phyloP scores from a whole-genome alignment of 2,113 vertebrate species.

The Electrona antarctica region DNA sequence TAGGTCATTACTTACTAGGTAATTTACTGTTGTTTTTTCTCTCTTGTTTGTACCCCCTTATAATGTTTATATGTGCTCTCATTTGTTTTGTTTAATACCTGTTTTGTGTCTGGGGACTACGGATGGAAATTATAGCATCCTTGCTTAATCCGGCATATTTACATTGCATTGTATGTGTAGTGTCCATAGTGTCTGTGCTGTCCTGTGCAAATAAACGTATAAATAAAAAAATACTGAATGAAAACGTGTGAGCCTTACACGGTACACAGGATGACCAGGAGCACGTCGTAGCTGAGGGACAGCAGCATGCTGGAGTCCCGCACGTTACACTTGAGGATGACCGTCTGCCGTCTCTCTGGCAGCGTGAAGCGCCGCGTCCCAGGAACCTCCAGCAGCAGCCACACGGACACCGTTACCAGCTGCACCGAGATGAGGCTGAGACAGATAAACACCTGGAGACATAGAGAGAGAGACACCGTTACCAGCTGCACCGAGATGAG shows the following conservation, averaged over 20 bases:
- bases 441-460: conserved; percentile 87
- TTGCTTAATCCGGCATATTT: too few species aligned
- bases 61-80: too few species aligned
- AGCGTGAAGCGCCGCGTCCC: conserved; percentile 91
- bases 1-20: too few species aligned
- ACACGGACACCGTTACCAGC: conserved; percentile 91
- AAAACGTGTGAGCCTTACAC: conserved; percentile 75
- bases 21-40: too few species aligned
- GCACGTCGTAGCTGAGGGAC: conserved; percentile 93
- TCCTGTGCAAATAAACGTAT: not conserved
- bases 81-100: too few species aligned
- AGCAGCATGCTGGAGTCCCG: conserved; percentile 97
- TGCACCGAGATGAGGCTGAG: conserved; percentile 94
- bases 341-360: conserved; percentile 93
- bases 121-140: too few species aligned
- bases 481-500: conserved; percentile 84
- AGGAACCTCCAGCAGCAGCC: conserved; percentile 93
- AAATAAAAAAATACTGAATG: not conserved
- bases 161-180: not conserved
- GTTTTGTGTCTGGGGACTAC: too few species aligned
- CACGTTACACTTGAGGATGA: conserved; percentile 97
- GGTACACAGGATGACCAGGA: conserved; percentile 97
- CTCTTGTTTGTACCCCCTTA: too few species aligned
- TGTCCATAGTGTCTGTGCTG: not conserved
- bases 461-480: not conserved